Evolutionary conservation across 2,797 vertebrate genomes (phyloP), one percentile per base, ranked within the genome.

Genomic region (Pangasius krempfi): DNA sequence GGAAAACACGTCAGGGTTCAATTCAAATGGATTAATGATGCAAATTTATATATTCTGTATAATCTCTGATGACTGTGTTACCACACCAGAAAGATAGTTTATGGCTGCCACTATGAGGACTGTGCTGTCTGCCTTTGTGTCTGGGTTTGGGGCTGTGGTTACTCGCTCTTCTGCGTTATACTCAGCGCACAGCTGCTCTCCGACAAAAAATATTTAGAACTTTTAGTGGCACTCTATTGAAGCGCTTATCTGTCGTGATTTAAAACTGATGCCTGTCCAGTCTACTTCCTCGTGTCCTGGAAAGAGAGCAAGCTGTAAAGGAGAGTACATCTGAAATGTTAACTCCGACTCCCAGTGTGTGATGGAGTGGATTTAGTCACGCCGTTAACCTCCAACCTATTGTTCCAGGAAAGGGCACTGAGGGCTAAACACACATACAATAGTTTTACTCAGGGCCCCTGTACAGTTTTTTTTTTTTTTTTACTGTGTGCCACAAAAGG

Each of bases 291-390:
- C 52, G 3, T 33, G 50, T 52, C 60, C 50, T 84, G 58, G 90
- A 54, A 30, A 30, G 27, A 75, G 66, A 12, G 5, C 82, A 25
- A 87, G 30, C 54, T 60, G 72, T 70, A 18, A 90, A 91, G 90
- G 92, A 70, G 64, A 84, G 76, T 44, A 37, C 83, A 87, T 79
- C 50, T 76, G 80, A 85, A 88, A 89, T 79, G 83, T 88, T 81
- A 88, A 88, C 75, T 40, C 60, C 50, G 1, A 40, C 85, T 40
- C 47, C 83, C 83, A 56, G 89, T 79, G 78, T 60, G 54, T 56
- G 44, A 50, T 70, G 56, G 18, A 80, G 75, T 37, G 27, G 58
- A 89, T 81, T 80, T 56, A 81, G 58, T 86, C 84, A 56, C n/a
- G 47, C 37, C 75, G 44, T 81, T 86, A 72, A 88, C 64, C 83